Evolutionary conservation across 2,797 vertebrate species (phyloP).

Genomic region (Hozukius guyotensis): DNA sequence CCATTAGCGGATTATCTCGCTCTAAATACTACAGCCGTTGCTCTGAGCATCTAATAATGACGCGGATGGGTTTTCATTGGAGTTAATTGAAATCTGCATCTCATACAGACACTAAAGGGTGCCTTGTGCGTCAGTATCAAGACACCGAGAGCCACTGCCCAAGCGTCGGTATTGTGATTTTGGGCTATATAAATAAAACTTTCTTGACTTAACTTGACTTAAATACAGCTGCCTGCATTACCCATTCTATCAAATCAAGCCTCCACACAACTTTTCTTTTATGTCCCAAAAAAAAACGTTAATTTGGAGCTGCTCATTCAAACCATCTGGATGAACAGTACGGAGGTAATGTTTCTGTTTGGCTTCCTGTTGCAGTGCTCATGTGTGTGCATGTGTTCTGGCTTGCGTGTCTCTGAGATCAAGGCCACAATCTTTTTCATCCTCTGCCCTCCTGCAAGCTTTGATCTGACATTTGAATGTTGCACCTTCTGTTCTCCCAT

Average conservation of each 20-base stretch:
- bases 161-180: no score
- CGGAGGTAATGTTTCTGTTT: slow-evolving; percentile 35
- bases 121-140: no score
- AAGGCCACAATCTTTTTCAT: slow-evolving; percentile 72
- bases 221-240: not conserved
- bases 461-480: slow-evolving; percentile 73
- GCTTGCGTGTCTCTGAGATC: slow-evolving; percentile 61
- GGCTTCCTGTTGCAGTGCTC: slow-evolving; percentile 38
- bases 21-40: no score
- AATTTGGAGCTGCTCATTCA: slow-evolving; percentile 15
- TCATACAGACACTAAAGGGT: no score
- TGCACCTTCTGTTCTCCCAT: slow-evolving; percentile 66
- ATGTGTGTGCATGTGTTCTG: slow-evolving; percentile 42
- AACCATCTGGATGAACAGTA: slow-evolving; percentile 56
- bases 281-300: not conserved
- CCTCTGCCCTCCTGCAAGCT: slow-evolving; percentile 60
- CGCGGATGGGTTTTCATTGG: no score
- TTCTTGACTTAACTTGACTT: not conserved
- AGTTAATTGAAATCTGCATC: no score
- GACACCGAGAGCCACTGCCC: no score
- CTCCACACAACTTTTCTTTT: not conserved
- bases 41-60: no score
- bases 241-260: not conserved
- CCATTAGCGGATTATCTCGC: no score
- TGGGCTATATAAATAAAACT: not conserved